Base-by-base conservation (phyloP, 2,888 invertebrate genomes). In the Lasioglossum zephyrum region DNA sequence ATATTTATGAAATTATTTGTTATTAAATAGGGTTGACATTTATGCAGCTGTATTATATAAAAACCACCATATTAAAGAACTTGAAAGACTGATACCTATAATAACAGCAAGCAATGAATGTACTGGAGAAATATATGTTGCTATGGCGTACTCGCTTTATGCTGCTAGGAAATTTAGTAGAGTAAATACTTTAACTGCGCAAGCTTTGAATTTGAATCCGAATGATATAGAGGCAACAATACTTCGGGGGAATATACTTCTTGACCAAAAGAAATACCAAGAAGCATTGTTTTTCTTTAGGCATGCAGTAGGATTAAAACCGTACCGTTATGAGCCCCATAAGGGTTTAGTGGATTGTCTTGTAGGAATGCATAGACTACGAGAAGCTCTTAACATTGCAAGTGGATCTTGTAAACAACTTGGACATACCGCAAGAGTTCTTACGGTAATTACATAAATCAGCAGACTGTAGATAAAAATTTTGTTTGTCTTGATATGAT, bases 281-380 rank as follows among this genome's bases (percentile, higher is more conserved):
- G 97, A 97, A 88, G 97, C 97, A 1, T 95, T 96, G 3, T 95
- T 96, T 77, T 97, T 97, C 94, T 97, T 97, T 93, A 95, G 97
- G 89, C 97, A 97, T 93, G 97, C 97, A 0, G 95, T 97, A 82
- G 96, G 96, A 92, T 92, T 96, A 73, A 96, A 96, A 81, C 96
- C 97, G 57, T 96, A 96, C 92, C 96, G 97, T 85, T 97, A 96
- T 93, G 98, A 98, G 93, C 96, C 97, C 0, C 97, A 98, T 93
- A 97, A 97, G 95, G 97, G 97, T n/a, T 94, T 98, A 47, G 97
- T 97, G 3, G 97, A 97, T 89, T 97, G 97, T 93, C 97, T 97
- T 92, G 95, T 97, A 66, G 96, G 96, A 2, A 95, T 96, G 93
- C 96, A 97, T 89, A 96, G 97, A 79, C 95, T 96, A 47, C 96